A percentile compares a stretch with the other conserved stretches of the same genome.
phyloP scores from a whole-genome alignment of 1,140 invertebrate species.

The Ruditapes philippinarum region DNA sequence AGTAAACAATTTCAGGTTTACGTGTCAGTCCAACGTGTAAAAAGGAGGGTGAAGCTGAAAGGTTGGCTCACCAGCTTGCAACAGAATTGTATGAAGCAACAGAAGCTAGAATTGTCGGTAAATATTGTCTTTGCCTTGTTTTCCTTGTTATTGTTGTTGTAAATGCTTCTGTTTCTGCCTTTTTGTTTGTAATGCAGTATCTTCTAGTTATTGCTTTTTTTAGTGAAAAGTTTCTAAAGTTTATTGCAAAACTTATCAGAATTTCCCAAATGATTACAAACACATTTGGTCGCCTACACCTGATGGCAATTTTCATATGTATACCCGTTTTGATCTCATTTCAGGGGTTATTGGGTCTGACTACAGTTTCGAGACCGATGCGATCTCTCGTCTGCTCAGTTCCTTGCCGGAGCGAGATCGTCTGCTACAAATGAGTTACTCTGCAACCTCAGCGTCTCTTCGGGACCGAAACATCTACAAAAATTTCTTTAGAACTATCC shows the following conservation, averaged over 20 bases:
- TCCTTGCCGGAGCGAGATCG: conserved; percentile 33
- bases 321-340: too few relatives aligned
- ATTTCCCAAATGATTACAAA: too few relatives aligned
- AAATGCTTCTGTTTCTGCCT: too few relatives aligned
- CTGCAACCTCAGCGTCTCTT: conserved; percentile 32
- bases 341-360: conserved; percentile 50
- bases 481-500: conserved; percentile 58
- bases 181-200: too few relatives aligned
- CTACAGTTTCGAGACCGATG: conserved; percentile 39
- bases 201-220: too few relatives aligned
- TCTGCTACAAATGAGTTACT: conserved; percentile 1
- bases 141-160: too few relatives aligned
- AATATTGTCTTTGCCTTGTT: too few relatives aligned
- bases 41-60: not conserved
- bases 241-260: too few relatives aligned
- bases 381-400: conserved; percentile 45
- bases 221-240: too few relatives aligned
- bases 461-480: conserved; percentile 7
- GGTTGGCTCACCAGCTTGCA: not conserved
- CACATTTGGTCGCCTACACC: too few relatives aligned
- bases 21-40: not conserved
- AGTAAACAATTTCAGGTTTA: not conserved
- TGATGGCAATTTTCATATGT: too few relatives aligned
- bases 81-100: not conserved
- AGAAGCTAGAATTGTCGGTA: conserved; percentile 1